Evolutionary conservation across 2,797 vertebrate genomes (phyloP), one percentile per base, ranked within the genome.

Genomic region (Schizopygopsis pylzovi): DNA sequence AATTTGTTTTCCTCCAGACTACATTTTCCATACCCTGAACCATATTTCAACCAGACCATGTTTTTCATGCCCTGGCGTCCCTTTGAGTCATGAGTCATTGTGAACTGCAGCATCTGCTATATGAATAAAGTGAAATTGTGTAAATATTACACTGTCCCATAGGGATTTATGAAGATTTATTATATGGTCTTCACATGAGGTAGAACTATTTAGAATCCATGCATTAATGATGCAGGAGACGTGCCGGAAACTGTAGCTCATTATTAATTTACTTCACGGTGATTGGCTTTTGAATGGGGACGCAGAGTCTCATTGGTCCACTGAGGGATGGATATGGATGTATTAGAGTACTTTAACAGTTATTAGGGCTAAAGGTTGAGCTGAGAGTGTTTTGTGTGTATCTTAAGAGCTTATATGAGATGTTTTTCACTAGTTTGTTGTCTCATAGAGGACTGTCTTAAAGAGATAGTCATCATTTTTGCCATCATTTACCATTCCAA

Each of bases 191-290:
- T 88, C 71, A 83, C 67, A 68, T 72, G 43, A 52, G 56, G 41
- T 73, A n/a, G 33, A 65, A n/a, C 41, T 52, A 65, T 54, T 59
- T 77, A 33, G 70, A 82, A 85, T 79, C 59, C 85, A 82, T 33
- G 41, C 82, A 47, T 59, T 87, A 85, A 79, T 83, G 83, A 87
- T 85, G 67, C 54, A 70, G 85, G 76, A 82, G 72, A 85, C 68
- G 77, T 78, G 76, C 37, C 84, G 83, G 79, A 89, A 88, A 75
- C 83, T 78, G 83, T 79, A 76, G 77, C 79, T 87, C 81, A 56
- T 88, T 77, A 87, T 87, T 90, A 81, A 88, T 88, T 90, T 87
- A 85, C 76, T 87, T 86, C 81, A 52, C 43, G 52, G 76, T 84
- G 89, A 88, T 88, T 87, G 81, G 85, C 54, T 83, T 81, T 76